A percentile compares a stretch with the other conserved stretches of the same genome.
Conservation (phyloP, 92 coral and sea anemone genomes). For the Zoanthus sociatus region DNA sequence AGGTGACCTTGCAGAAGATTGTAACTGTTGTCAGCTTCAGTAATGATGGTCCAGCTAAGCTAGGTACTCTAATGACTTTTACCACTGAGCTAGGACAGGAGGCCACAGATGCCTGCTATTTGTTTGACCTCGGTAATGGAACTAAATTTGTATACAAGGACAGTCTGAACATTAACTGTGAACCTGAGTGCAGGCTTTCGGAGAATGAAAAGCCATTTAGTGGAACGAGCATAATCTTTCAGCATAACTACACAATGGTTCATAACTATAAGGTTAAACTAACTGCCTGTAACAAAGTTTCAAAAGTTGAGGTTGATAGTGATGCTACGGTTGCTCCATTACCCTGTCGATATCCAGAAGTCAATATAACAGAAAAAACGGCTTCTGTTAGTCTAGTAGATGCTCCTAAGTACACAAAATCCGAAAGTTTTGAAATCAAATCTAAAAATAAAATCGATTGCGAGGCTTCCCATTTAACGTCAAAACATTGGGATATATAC, state of each 20-base stretch:
- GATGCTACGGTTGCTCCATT: constrained; percentile 61
- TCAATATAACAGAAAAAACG: constrained; percentile 59
- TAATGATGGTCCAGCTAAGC: constrained; percentile 68
- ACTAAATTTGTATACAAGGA: constrained; percentile 58
- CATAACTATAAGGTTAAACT: constrained; percentile 48
- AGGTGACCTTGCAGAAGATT: constrained; percentile 28
- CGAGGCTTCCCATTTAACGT: constrained; percentile 79
- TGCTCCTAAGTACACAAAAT: constrained; percentile 58
- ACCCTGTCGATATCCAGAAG: constrained; percentile 82
- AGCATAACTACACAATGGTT: constrained; percentile 40
- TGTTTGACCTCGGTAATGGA: constrained; percentile 64
- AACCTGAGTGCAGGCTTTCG: constrained; percentile 38
- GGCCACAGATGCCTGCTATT: constrained; percentile 78
- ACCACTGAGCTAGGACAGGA: constrained; percentile 46
- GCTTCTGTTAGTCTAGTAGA: constrained; percentile 59
- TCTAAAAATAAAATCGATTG: constrained; percentile 68
- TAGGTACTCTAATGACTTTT: constrained; percentile 57
- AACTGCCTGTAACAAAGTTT: constrained; percentile 71
- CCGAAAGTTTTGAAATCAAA: constrained; percentile 52
- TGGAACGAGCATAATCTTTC: constrained; percentile 32
- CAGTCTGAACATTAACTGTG: constrained; percentile 42
- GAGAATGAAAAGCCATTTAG: constrained; percentile 12
- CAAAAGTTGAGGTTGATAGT: constrained; percentile 10
- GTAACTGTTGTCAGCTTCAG: constrained; percentile 56
- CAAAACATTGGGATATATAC: constrained; percentile 64